Evolutionary conservation across 2,113 vertebrate genomes (phyloP), one percentile per base, ranked within the genome.

Genomic region (Melanerpes formicivorus): DNA sequence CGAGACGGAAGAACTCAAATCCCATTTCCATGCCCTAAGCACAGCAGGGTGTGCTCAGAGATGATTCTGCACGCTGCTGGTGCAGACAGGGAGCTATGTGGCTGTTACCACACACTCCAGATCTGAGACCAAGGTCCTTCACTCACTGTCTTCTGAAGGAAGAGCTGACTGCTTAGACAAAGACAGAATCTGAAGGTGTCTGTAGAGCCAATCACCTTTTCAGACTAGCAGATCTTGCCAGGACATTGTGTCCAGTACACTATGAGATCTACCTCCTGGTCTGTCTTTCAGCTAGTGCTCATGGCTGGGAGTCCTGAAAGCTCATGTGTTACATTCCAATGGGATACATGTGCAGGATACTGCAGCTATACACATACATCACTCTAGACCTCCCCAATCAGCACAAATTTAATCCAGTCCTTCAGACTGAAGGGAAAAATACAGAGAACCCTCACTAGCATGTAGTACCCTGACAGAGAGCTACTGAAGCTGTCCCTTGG

Each of bases 51-150:
- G 64, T 14, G 40, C 50, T 66, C 69, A 40, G 78, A 82, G 32
- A 17, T 11, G 13, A 9, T 27, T 54, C 66, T 18, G 2, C 25
- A 1, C 22, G n/a, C 21, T 2, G 0, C 74, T 17, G 10, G 48
- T 44, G 67, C 67, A n/a, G 52, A 14, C 19, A 14, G 14, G 50
- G 37, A 73, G 30, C 13, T 46, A 15, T 76, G 37, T 46, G 55
- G 54, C 66, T 48, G 48, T 23, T 48, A 67, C 27, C 30, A 32
- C 21, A n/a, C 2, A 1, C 9, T 44, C 34, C 44, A 70, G 55
- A 4, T 79, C 5, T 55, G 50, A 78, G 77, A 44, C 25, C n/a
- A 50, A 29, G 26, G 25, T 29, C 32, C 44, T 71, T 75, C 25
- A 22, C 55, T 42, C 14, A 2, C 7, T 40, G 32, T 14, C 50